A percentile compares a stretch with the other conserved stretches of the same genome.
Evolutionary conservation across 2,113 vertebrate genomes (phyloP).

Genomic region (Artemisiospiza belli): DNA sequence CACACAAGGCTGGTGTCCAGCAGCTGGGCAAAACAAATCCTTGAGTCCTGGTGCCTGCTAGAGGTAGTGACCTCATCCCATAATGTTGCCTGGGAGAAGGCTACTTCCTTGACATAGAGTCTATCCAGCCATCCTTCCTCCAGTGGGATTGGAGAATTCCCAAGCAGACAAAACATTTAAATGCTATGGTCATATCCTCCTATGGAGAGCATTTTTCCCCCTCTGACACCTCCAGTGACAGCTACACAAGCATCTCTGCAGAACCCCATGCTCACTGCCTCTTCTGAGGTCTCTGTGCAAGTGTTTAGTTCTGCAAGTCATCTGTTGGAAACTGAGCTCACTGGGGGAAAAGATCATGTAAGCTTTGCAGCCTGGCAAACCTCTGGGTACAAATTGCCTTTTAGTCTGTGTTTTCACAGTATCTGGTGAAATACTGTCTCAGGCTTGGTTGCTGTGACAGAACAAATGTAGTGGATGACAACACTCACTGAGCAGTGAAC

Average conservation of each 20-base stretch:
- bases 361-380: not conserved
- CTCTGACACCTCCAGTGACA: not conserved
- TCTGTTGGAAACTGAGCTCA: not conserved
- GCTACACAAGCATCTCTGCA: not conserved
- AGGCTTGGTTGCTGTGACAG: not conserved
- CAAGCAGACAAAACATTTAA: not conserved
- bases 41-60: too few species aligned
- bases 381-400: not conserved
- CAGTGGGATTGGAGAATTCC: not conserved
- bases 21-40: not conserved
- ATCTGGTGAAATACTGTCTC: not conserved
- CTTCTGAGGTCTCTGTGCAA: not conserved
- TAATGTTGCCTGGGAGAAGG: not conserved
- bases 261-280: not conserved
- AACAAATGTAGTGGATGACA: not conserved
- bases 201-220: not conserved
- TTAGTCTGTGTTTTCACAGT: not conserved
- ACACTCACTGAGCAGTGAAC: not conserved
- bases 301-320: not conserved
- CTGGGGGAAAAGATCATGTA: not conserved
- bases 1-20: not conserved
- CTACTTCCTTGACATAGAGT: not conserved
- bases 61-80: not conserved
- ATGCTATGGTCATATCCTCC: not conserved
- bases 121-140: not conserved